Evolutionary conservation across 2,888 invertebrate species (phyloP).

Genomic region (Crossocerus cetratus): DNA sequence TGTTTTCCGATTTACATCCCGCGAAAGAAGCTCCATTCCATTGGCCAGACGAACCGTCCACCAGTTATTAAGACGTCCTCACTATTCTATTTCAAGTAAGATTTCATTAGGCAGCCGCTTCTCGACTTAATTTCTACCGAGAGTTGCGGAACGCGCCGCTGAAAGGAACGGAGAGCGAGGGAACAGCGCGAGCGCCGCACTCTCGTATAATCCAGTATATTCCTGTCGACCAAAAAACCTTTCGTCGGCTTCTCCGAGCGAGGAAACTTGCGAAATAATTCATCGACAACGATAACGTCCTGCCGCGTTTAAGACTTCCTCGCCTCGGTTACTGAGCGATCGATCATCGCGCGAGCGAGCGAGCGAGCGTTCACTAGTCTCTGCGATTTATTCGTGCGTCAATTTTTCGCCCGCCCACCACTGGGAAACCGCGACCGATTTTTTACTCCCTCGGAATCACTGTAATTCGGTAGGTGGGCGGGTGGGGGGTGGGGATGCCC

Average conservation of each 20-base stretch:
- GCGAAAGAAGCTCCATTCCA: too few relatives aligned
- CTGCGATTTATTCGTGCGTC: slow-evolving; percentile 23
- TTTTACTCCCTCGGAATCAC: slow-evolving; percentile 11
- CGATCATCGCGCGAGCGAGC: background rate
- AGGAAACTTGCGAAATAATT: slow-evolving; percentile 14
- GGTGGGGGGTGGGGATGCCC: too few relatives aligned
- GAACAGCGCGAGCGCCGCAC: too few relatives aligned
- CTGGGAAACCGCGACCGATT: slow-evolving; percentile 22
- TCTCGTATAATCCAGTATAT: background rate
- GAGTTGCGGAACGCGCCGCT: too few relatives aligned
- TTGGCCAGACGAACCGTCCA: too few relatives aligned
- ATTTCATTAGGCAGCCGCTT: background rate
- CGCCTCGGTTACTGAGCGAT: slow-evolving; percentile 7
- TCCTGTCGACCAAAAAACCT: background rate
- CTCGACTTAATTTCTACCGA: background rate
- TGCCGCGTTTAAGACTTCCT: slow-evolving; percentile 7
- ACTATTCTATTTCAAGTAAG: background rate
- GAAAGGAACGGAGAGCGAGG: too few relatives aligned
- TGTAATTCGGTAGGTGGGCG: slow-evolving; percentile 16
- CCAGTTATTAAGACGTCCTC: too few relatives aligned
- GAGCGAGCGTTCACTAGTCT: background rate
- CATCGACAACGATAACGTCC: slow-evolving; percentile 1
- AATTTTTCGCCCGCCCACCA: slow-evolving; percentile 23
- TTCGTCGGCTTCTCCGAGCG: background rate
- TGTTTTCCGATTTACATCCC: too few relatives aligned